Conservation (phyloP, 2,113 vertebrate genomes). For the Oriolus oriolus region DNA sequence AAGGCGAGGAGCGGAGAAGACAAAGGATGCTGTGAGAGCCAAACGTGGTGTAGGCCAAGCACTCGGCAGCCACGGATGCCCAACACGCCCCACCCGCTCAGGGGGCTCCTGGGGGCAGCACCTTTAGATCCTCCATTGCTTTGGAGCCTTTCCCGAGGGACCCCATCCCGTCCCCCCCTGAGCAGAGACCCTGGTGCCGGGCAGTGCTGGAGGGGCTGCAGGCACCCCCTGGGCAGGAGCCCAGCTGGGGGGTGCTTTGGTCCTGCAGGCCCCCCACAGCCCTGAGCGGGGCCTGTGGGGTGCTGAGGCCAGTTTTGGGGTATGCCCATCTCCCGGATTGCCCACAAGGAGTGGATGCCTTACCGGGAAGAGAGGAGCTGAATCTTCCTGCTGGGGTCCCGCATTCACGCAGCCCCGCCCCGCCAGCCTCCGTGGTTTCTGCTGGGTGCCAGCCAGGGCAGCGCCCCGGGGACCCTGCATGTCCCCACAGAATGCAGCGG, state of each 20-base stretch:
- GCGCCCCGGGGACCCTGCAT: not conserved
- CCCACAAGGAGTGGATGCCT: accelerated
- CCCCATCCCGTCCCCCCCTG: accelerated
- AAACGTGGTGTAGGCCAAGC: not conserved
- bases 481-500: accelerated
- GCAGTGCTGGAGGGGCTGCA: not conserved
- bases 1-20: not conserved
- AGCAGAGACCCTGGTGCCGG: not conserved
- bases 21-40: not conserved
- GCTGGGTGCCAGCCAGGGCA: not conserved
- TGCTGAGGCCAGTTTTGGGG: not conserved
- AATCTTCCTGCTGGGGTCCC: not conserved
- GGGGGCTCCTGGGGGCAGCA: not conserved
- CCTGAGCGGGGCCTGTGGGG: not conserved
- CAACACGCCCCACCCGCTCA: accelerated
- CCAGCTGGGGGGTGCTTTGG: not conserved
- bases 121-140: accelerated
- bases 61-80: not conserved
- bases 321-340: accelerated
- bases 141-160: not conserved
- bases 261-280: not conserved
- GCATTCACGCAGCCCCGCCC: not conserved
- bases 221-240: not conserved
- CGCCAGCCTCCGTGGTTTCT: accelerated
- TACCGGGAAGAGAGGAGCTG: not conserved